Evolutionary conservation across 2,797 vertebrate species (phyloP).

Genomic region (Anniella stebbinsi): DNA sequence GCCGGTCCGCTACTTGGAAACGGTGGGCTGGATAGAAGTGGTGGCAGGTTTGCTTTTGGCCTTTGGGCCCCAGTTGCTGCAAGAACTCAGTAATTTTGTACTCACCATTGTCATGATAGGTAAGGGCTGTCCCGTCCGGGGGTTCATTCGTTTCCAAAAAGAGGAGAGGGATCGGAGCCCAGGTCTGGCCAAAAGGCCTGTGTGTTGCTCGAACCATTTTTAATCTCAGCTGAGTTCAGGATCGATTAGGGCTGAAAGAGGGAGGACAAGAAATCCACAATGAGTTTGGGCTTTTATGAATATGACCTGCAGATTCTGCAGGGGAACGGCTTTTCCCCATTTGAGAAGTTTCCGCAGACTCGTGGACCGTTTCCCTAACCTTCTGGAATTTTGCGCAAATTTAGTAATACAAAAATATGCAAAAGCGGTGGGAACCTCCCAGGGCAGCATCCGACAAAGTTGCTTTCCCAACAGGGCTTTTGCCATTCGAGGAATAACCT

Average conservation of each 20-base stretch:
- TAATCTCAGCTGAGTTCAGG: not conserved
- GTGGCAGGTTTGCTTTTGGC: slow-evolving; percentile 78
- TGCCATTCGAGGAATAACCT: no score
- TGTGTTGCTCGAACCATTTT: not conserved
- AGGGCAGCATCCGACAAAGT: not conserved
- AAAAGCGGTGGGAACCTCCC: no score
- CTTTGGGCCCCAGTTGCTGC: slow-evolving; percentile 77
- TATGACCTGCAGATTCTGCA: no score
- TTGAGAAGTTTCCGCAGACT: no score
- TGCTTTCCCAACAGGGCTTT: no score
- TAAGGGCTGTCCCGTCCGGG: slow-evolving; percentile 57
- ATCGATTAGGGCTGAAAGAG: not conserved
- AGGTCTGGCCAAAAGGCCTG: not conserved
- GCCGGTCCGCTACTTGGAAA: slow-evolving; percentile 71
- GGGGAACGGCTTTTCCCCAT: no score
- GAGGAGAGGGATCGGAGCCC: not conserved
- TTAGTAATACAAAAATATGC: no score
- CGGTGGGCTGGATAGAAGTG: slow-evolving; percentile 80
- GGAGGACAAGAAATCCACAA: no score
- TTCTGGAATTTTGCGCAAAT: no score
- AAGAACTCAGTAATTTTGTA: slow-evolving; percentile 81
- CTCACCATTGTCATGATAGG: slow-evolving; percentile 83
- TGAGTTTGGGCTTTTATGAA: no score
- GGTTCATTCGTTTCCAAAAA: not conserved
- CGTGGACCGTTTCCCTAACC: no score